Base-by-base conservation (phyloP, 2,113 vertebrate genomes). In the Petrocephalus zakoni region DNA sequence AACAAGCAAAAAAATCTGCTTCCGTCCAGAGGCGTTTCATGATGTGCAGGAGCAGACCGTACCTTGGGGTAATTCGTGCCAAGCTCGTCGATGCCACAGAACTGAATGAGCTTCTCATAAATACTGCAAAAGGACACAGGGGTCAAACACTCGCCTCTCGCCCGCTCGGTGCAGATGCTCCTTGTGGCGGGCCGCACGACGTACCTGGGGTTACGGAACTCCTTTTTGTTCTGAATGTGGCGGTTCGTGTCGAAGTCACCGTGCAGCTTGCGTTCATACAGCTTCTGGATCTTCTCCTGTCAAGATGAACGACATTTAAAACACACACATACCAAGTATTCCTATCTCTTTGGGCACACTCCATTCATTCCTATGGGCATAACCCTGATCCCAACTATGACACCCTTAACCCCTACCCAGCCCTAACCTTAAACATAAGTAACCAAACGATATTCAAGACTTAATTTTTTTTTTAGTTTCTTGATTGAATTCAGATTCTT, bases 31-130 rank as follows among this genome's bases (percentile, higher is more conserved):
- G 49, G 7, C 2, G 68, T 15, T 51, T 42, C 4, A 86, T 21
- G 21, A 37, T 51, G 9, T 52, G 5, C 29, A 19, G 17, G 46
- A 89, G 84, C 8, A 13, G 22, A 51, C 15, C 89, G 92, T 87
- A 97, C 97, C 95, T 99, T 99, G 5, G 98, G 98, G 89, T 99
- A 99, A 94, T 99, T 99, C 0, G 98, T 99, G 90, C 98, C 98
- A 0, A 99, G 96, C 90, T 99, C 98, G 87, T 99, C 98, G 29
- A 99, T 99, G 0, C 97, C 94, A 91, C 98, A 99, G 92, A 97
- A 99, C 94, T 99, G 98, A 93, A 99, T 99, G 88, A 99, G 96
- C 90, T 99, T 99, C 92, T 99, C 98, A 51, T 99, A 99, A 93
- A 99, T 99, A 92, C 98, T 99, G 91, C 78, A 95, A 94, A 91